Conservation (phyloP, 2,888 invertebrate genomes). For the Trachelus tabidus region DNA sequence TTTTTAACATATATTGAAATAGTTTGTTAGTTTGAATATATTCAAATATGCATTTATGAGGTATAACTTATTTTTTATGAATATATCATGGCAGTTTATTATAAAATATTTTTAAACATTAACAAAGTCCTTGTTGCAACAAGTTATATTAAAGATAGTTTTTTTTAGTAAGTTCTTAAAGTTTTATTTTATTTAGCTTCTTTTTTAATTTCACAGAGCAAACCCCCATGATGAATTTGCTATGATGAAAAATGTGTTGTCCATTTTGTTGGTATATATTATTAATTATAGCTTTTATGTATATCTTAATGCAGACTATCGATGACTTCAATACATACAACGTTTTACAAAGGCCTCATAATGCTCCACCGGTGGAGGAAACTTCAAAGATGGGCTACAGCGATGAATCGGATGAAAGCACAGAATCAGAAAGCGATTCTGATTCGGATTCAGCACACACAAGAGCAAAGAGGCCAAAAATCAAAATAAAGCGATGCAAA, state of each 20-base stretch:
- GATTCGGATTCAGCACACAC: constrained; percentile 66
- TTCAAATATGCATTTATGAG: background rate
- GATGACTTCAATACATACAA: constrained; percentile 59
- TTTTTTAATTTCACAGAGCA: background rate
- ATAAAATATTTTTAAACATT: background rate
- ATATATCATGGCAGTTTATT: background rate
- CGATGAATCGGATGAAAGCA: constrained; percentile 69
- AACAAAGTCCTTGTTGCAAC: background rate
- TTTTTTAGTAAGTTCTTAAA: background rate
- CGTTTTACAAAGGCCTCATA: constrained; percentile 57
- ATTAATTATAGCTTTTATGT: background rate
- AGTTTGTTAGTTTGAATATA: background rate
- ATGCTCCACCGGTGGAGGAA: constrained; percentile 37
- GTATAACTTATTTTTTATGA: background rate
- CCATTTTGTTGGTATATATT: background rate
- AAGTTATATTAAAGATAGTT: background rate
- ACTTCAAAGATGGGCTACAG: constrained; percentile 69
- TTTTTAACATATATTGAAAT: background rate
- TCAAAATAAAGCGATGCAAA: constrained; percentile 63
- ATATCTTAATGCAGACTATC: constrained; percentile 35
- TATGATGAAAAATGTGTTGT: background rate
- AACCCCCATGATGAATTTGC: background rate
- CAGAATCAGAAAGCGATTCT: constrained; percentile 72
- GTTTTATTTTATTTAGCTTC: background rate
- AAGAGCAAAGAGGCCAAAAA: constrained; percentile 70